Percentiles rank a stretch among this genome's conserved stretches.
phyloP scores from a whole-genome alignment of 2,888 invertebrate genomes.

The Syrista parreyssii region DNA sequence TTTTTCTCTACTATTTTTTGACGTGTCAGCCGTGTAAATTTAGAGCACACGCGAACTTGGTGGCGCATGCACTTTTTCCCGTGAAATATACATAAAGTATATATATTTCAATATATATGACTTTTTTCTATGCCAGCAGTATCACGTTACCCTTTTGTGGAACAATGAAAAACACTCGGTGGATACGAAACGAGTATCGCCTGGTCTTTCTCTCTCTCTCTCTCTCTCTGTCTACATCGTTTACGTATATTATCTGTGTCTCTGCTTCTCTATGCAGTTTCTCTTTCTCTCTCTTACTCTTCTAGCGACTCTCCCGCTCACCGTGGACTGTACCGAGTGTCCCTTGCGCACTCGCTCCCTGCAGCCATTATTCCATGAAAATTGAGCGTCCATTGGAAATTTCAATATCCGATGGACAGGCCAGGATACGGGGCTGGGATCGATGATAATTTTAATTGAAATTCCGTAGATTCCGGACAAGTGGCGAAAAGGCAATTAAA shows the following conservation, averaged over 20 bases:
- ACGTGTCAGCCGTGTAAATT: background rate
- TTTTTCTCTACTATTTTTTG: background rate
- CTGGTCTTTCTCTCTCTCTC: background rate
- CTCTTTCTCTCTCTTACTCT: background rate
- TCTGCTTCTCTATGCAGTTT: too few species aligned
- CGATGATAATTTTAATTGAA: constrained; percentile 13
- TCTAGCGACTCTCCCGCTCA: background rate
- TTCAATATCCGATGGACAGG: background rate
- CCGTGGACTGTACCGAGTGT: background rate
- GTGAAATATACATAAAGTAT: background rate
- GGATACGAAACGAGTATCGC: background rate
- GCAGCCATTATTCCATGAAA: background rate
- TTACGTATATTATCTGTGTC: too few species aligned
- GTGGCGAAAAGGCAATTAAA: constrained; percentile 5
- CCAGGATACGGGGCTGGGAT: background rate
- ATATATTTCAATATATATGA: background rate
- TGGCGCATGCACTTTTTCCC: background rate
- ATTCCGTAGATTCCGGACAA: constrained; percentile 1
- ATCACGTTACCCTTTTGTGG: background rate
- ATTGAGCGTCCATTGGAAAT: background rate
- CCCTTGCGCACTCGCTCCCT: background rate
- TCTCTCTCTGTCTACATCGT: too few species aligned
- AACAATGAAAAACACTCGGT: background rate
- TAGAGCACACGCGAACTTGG: background rate
- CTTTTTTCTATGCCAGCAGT: background rate